Conservation (phyloP, 2,888 invertebrate genomes). For the Thera britannica region DNA sequence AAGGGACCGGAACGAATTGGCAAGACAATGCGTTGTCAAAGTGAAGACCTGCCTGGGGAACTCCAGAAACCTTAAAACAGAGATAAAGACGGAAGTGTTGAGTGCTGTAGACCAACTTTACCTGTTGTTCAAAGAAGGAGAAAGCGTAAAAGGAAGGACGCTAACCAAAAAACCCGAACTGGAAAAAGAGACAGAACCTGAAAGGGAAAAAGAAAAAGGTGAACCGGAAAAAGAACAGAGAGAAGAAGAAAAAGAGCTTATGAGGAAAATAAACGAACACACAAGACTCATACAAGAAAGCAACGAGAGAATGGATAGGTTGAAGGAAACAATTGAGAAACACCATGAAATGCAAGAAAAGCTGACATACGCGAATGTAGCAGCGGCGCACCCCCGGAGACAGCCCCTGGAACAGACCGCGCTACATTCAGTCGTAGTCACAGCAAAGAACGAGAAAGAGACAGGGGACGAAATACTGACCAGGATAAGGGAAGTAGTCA, state of each 20-base stretch:
- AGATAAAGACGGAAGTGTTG: neutral
- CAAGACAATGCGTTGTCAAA: neutral
- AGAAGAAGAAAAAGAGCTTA: neutral
- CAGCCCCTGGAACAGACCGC: neutral
- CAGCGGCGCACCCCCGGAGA: neutral
- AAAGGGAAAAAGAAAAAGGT: too few relatives aligned
- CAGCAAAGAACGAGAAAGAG: neutral
- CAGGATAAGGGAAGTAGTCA: neutral
- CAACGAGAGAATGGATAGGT: neutral
- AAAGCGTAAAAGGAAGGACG: neutral
- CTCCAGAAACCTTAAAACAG: neutral
- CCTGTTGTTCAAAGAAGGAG: neutral
- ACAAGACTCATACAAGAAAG: neutral
- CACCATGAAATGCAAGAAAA: neutral
- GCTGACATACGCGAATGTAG: neutral
- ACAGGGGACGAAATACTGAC: neutral
- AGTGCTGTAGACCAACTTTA: neutral
- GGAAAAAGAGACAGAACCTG: neutral
- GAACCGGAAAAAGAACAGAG: neutral
- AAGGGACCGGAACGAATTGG: neutral
- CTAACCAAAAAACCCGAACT: neutral
- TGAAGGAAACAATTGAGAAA: neutral
- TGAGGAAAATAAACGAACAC: neutral
- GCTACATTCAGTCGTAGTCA: neutral
- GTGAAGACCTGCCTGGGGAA: neutral